These are phyloP conservation scores for Hermatobates lingyangjiaoensis DNA, from an alignment of 1,140 invertebrate genomes.

Conservation along the genomic window DNA sequence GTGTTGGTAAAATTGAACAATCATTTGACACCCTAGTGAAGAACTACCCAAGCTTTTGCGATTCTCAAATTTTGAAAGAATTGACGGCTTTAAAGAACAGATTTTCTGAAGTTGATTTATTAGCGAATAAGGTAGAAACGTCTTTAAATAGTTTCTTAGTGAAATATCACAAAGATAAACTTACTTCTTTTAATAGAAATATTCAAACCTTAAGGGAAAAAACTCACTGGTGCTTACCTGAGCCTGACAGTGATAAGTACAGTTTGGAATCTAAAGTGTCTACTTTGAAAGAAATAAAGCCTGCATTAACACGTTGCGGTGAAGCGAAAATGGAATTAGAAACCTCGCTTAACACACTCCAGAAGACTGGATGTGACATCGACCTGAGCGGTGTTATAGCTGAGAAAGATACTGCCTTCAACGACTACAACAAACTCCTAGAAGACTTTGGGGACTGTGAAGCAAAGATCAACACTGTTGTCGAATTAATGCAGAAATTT, in stretches of 20 bases:
- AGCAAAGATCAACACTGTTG: conserved; percentile 44
- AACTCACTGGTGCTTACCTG: conserved; percentile 76
- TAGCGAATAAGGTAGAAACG: conserved; percentile 63
- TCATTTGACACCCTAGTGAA: conserved; percentile 49
- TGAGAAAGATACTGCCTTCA: conserved; percentile 40
- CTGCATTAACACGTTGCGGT: conserved; percentile 46
- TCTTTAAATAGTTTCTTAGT: conserved; percentile 62
- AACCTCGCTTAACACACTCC: conserved; percentile 41
- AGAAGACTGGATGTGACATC: conserved; percentile 44
- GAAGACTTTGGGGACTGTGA: conserved; percentile 46
- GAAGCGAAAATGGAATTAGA: conserved; percentile 41
- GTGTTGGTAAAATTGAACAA: conserved; percentile 43
- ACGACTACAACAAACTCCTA: conserved; percentile 47
- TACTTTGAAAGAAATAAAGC: conserved; percentile 56
- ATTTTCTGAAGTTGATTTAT: conserved; percentile 46
- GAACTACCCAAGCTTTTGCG: conserved; percentile 58
- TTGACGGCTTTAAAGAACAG: conserved; percentile 54
- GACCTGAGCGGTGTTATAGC: conserved; percentile 37
- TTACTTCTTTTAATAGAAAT: conserved; percentile 56
- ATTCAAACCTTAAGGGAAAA: conserved; percentile 68
- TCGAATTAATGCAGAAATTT: conserved; percentile 61
- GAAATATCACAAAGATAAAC: conserved; percentile 72
- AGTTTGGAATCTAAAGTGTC: conserved; percentile 81
- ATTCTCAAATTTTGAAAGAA: conserved; percentile 54
- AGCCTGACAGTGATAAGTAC: conserved; percentile 69